Base-by-base conservation (phyloP, 1,140 invertebrate genomes). In the Polyergus mexicanus region DNA sequence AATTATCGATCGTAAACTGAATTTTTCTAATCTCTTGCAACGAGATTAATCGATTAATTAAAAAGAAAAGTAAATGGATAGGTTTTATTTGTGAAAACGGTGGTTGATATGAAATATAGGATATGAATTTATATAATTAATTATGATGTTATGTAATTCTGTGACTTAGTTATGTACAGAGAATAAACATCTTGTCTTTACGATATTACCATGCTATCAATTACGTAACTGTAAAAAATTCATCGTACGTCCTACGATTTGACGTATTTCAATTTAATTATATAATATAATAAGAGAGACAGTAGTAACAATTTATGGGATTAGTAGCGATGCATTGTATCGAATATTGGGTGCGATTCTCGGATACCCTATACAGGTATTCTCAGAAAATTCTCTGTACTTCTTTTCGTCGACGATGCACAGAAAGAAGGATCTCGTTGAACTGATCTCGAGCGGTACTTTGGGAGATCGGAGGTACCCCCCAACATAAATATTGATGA, bases 401-500 rank as follows among this genome's bases (percentile, higher is more conserved):
- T 68, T 68, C 16, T 25, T 65, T 56, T 76, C n/a, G 38, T 4
- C 2, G 22, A 10, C 44, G 28, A 65, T 77, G 47, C 5, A 38
- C 28, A 28, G 3, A 63, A n/a, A 65, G 8, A 8, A 54, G 54
- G 58, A 54, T 68, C 47, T 51, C 47, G 47, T 5, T n/a, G 54
- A 80, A 80, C 63, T 63, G 76, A 80, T 68, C 32, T 80, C 16
- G 22, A 80, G 47, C 28, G 76, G 76, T 68, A 38, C 76, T 80
- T 68, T 68, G 76, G 44, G 16, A 68, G 28, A 80, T 80, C 63
- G 44, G n/a, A 56, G 76, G 62, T 60, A 81, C 7, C 54, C 51
- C 44, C 38, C 4, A 38, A 11, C 54, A 81, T 81, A 81, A 81
- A 81, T 81, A 72, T 81, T 81, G 66, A 81, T 81, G 78, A 72